Evolutionary conservation across 2,888 invertebrate genomes (phyloP).

Genomic region (Drosophila barbarae): DNA sequence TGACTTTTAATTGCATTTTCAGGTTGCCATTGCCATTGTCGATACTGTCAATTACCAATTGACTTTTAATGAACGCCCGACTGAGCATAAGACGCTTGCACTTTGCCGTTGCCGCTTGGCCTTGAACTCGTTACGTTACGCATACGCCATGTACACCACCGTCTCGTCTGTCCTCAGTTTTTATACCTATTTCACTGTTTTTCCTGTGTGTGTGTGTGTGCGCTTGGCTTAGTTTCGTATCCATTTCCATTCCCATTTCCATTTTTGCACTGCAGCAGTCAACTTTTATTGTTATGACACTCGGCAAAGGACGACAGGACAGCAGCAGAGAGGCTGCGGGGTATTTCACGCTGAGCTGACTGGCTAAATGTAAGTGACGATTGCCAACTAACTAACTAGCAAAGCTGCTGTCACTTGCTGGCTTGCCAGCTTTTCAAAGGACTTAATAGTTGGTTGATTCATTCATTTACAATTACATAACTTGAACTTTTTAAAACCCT

Average conservation of each 20-base stretch:
- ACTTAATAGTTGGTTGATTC: not conserved
- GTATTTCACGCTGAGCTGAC: slow-evolving; percentile 38
- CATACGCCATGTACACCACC: slow-evolving; percentile 57
- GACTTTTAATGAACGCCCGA: slow-evolving; percentile 53
- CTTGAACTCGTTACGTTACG: slow-evolving; percentile 68
- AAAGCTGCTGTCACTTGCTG: slow-evolving; percentile 43
- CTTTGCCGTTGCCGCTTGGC: slow-evolving; percentile 46
- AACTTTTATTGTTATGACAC: slow-evolving; percentile 72
- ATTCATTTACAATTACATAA: not conserved
- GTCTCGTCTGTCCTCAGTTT: slow-evolving; percentile 4
- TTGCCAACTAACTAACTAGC: slow-evolving; percentile 65
- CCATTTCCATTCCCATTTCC: slow-evolving; percentile 66
- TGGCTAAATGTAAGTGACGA: slow-evolving; percentile 61
- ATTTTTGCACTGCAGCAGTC: slow-evolving; percentile 48
- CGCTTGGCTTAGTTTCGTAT: slow-evolving; percentile 34
- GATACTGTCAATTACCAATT: slow-evolving; percentile 61
- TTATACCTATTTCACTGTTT: not conserved
- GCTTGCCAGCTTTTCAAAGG: slow-evolving; percentile 36
- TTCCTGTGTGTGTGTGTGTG: slow-evolving; percentile 19
- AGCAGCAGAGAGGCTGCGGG: not conserved
- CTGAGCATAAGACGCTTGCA: slow-evolving; percentile 46
- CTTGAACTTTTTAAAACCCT: not conserved
- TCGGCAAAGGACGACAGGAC: slow-evolving; percentile 12
- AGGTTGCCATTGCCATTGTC: slow-evolving; percentile 15
- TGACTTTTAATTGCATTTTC: slow-evolving; percentile 61